A percentile compares a stretch with the other conserved stretches of the same genome.
Evolutionary conservation across 2,113 vertebrate genomes (phyloP).

Genomic region (Halcyon senegalensis): DNA sequence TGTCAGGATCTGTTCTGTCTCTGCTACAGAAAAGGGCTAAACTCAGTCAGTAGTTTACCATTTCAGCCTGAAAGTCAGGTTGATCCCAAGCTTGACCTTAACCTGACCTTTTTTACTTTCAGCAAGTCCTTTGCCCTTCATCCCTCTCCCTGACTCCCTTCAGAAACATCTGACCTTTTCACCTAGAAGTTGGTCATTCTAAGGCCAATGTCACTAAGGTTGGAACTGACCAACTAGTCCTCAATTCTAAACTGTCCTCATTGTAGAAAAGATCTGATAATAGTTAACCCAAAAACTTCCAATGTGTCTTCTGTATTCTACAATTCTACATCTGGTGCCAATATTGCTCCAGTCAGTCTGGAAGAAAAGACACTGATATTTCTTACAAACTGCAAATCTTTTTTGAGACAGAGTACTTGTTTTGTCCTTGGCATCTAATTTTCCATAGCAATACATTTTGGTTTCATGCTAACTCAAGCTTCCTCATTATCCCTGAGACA

Average conservation of each 20-base stretch:
- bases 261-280: not conserved
- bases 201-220: not conserved
- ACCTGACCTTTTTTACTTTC: constrained; percentile 64
- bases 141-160: constrained; percentile 6
- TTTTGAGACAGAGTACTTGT: not conserved
- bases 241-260: not conserved
- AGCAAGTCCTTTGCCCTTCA: constrained; percentile 31
- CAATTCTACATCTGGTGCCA: constrained; percentile 32
- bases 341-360: not conserved
- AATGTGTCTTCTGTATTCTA: not conserved
- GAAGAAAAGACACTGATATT: not conserved
- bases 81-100: constrained; percentile 66
- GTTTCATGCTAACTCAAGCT: not conserved
- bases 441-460: not conserved
- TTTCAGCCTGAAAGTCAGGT: constrained; percentile 59
- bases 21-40: constrained; percentile 49
- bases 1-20: constrained; percentile 54
- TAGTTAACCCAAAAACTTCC: not conserved
- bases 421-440: not conserved
- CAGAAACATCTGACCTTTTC: constrained; percentile 52
- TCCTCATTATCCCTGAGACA: not conserved
- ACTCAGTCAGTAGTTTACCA: constrained; percentile 61
- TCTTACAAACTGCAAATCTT: not conserved
- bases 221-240: not conserved
- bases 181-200: constrained; percentile 10